phyloP scores from a whole-genome alignment of 2,888 invertebrate genomes.

The Globia sparganii region DNA sequence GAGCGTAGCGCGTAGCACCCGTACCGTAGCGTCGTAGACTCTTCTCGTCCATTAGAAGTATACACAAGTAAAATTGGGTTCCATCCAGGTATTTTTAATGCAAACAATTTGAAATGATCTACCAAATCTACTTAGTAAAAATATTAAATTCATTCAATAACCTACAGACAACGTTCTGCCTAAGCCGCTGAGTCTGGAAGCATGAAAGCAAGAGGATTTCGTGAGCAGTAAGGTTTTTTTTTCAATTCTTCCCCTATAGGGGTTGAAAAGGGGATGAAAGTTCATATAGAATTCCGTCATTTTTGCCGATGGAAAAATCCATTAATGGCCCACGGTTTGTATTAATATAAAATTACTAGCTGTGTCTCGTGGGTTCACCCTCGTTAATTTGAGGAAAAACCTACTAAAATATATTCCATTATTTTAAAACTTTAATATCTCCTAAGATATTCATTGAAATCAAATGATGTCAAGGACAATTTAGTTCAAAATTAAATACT shows the following conservation, averaged over 20 bases:
- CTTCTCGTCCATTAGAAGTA: neutral
- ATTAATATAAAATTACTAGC: constrained; percentile 8
- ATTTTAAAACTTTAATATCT: too few relatives aligned
- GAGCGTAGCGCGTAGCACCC: neutral
- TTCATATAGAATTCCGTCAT: neutral
- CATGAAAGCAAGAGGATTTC: neutral
- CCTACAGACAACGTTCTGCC: too few relatives aligned
- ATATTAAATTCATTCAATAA: neutral
- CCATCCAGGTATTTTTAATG: neutral
- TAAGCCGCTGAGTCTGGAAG: neutral
- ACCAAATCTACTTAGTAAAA: neutral
- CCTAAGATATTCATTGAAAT: too few relatives aligned
- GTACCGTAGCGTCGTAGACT: neutral
- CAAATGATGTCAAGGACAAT: too few relatives aligned
- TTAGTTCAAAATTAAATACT: too few relatives aligned
- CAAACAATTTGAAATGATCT: neutral
- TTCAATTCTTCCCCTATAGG: neutral
- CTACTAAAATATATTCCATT: too few relatives aligned
- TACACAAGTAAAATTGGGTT: neutral
- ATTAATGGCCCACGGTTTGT: neutral
- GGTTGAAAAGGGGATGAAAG: neutral
- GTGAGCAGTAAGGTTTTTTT: neutral
- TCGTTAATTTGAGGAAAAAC: too few relatives aligned
- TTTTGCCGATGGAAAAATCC: neutral
- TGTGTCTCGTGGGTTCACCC: too few relatives aligned